Evolutionary conservation across 2,113 vertebrate genomes (phyloP), one percentile per base, ranked within the genome.

Genomic region (Lepisosteus oculatus): DNA sequence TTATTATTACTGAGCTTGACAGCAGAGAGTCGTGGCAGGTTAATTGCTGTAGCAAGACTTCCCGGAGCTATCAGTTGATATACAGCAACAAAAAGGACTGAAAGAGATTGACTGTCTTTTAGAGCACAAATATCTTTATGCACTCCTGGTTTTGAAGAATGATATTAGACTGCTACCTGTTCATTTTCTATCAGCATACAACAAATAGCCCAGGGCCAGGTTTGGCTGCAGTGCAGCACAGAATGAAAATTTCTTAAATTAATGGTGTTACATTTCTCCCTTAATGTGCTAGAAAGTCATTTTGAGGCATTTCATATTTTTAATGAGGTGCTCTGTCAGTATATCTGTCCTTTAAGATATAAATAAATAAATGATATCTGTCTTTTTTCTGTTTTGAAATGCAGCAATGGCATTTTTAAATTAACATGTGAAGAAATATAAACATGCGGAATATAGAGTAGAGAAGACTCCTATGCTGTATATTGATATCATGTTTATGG

Each of bases 151-250:
- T 92, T 81, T 86, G 83, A 77, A 80, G 82, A 86, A 91, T 90
- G 90, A 92, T 89, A 90, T 85, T 86, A 89, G 86, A 90, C 89
- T 90, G 86, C 85, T 90, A 79, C 0, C 84, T 89, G 88, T 90
- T 93, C 88, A 87, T 89, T 93, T 93, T 90, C 86, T 85, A 82
- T 83, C 88, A 91, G 78, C 85, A 89, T 83, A 90, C 88, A 91
- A 92, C 87, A 93, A 94, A 92, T 88, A 92, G 86, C 92, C 84
- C 79, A 2, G 2, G 83, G 92, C 86, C 83, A 76, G 90, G 90
- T 83, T 86, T 73, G 76, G 85, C 61, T 83, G 83, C 78, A 3
- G 29, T 44, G 68, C 65, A 76, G 84, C 82, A 82, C 64, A 85
- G 77, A 76, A 84, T 62, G 71, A 76, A 70, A 72, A 75, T 88